These are phyloP conservation scores for Phyllopteryx taeniolatus DNA, from an alignment of 2,113 vertebrate species.

Conservation along the genomic window DNA sequence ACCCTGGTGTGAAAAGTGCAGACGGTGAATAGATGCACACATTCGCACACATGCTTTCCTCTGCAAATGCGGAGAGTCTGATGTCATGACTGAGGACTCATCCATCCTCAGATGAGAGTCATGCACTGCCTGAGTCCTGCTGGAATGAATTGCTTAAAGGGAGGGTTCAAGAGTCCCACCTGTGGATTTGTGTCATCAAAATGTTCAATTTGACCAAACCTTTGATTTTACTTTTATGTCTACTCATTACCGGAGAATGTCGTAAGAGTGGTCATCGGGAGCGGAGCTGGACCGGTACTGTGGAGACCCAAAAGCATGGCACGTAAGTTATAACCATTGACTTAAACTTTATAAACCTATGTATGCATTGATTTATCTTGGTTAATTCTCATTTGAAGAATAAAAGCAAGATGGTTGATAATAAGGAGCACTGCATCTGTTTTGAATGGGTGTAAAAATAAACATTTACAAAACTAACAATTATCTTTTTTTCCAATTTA, in stretches of 20 bases:
- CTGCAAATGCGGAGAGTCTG: constrained; percentile 7
- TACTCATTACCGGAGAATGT: constrained; percentile 78
- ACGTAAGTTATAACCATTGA: constrained; percentile 72
- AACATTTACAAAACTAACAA: too few relatives aligned
- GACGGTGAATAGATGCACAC: not conserved
- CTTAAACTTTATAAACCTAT: not conserved
- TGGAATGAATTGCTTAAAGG: constrained; percentile 43
- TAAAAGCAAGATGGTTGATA: not conserved
- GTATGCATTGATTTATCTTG: not conserved
- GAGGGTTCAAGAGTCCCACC: constrained; percentile 63
- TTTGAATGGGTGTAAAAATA: not conserved
- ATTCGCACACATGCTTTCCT: not conserved
- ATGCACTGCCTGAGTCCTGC: constrained; percentile 64
- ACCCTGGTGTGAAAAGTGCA: constrained; percentile 17
- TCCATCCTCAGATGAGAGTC: constrained; percentile 31
- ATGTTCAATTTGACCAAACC: constrained; percentile 81
- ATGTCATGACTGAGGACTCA: constrained; percentile 32
- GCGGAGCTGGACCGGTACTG: constrained; percentile 79
- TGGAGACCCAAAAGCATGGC: constrained; percentile 75
- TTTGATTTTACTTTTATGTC: constrained; percentile 77
- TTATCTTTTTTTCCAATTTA: too few relatives aligned
- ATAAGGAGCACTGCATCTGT: not conserved
- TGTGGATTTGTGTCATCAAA: constrained; percentile 53
- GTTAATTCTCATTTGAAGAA: not conserved
- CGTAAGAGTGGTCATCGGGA: constrained; percentile 75